A percentile compares a stretch with the other conserved stretches of the same genome.
phyloP scores from a whole-genome alignment of 1,140 invertebrate genomes.

The Asbolus verrucosus region DNA sequence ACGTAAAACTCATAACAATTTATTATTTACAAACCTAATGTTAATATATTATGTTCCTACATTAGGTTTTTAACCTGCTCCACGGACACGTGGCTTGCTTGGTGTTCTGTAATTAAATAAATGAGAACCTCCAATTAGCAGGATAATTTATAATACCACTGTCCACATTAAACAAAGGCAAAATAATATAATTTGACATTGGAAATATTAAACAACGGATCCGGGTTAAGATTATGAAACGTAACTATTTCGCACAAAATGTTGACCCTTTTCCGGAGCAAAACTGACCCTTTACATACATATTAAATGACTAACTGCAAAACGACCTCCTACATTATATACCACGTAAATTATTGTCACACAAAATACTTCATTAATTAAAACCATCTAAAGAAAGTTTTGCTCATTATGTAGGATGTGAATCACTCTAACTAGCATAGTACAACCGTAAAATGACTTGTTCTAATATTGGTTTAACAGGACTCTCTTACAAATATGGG shows the following conservation, averaged over 20 bases:
- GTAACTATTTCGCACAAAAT: slow-evolving; percentile 15
- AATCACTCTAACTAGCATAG: slow-evolving; percentile 9
- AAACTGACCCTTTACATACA: slow-evolving; percentile 6
- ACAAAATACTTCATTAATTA: slow-evolving; percentile 25
- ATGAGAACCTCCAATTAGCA: slow-evolving; percentile 2
- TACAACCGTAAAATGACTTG: slow-evolving; percentile 28
- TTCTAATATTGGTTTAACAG: slow-evolving; percentile 37
- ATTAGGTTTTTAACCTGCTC: too few relatives aligned
- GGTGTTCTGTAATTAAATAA: too few relatives aligned
- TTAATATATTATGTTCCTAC: too few relatives aligned
- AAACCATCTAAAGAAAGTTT: not conserved
- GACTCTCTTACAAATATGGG: slow-evolving; percentile 32
- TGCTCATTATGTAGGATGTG: not conserved
- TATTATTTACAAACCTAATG: too few relatives aligned
- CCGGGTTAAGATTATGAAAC: slow-evolving; percentile 22
- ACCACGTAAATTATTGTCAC: too few relatives aligned
- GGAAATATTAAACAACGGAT: slow-evolving; percentile 14
- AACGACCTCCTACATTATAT: not conserved
- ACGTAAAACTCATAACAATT: too few relatives aligned
- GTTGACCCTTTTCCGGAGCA: slow-evolving; percentile 16
- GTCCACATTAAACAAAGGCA: slow-evolving; percentile 14
- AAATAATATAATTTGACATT: slow-evolving; percentile 39
- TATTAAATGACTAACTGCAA: not conserved
- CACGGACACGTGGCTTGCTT: too few relatives aligned
- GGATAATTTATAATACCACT: slow-evolving; percentile 14